Evolutionary conservation across 2,113 vertebrate genomes (phyloP), one percentile per base, ranked within the genome.

Genomic region (Phyllostomus hastatus): DNA sequence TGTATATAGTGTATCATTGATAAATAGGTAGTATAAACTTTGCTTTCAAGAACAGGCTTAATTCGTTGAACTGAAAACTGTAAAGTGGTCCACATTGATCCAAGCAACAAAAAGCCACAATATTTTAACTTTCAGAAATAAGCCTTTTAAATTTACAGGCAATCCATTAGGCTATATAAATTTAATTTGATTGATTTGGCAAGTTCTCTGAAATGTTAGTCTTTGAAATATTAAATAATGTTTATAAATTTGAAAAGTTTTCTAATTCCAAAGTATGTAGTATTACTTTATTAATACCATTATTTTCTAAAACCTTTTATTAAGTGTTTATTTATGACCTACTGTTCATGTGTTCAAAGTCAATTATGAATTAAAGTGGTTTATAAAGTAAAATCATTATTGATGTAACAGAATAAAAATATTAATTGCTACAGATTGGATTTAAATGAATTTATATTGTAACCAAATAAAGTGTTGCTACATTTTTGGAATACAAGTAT

Each of bases 121-220:
- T 43, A 85, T 90, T 94, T 76, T 31, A 88, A 64, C n/a, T 94
- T 73, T 93, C 57, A 91, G 59, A 90, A 96, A 70, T 80, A 92
- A 95, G 12, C 33, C 31, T 88, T 76, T 83, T 35, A 80, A 73
- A 87, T 89, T 96, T 86, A 59, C 1, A 86, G 87, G 22, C 31
- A 78, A 41, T 90, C 33, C 15, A 69, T 38, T 94, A 88, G 38
- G 1, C 46, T 84, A 10, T 73, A 43, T 93, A 43, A 75, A 94
- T 87, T 96, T 92, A 87, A 35, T 79, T 95, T 91, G 57, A 50
- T 67, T 70, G 7, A 64, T 75, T 79, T 92, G 50, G 10, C 19
- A 78, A 94, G 7, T 72, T 95, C 41, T 81, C 28, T 76, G 41
- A 96, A 75, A 85, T 90, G 2, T 88, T 90, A 86, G 35, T 66